Conservation (phyloP, 2,113 vertebrate genomes). For the Chaetops frenatus region DNA sequence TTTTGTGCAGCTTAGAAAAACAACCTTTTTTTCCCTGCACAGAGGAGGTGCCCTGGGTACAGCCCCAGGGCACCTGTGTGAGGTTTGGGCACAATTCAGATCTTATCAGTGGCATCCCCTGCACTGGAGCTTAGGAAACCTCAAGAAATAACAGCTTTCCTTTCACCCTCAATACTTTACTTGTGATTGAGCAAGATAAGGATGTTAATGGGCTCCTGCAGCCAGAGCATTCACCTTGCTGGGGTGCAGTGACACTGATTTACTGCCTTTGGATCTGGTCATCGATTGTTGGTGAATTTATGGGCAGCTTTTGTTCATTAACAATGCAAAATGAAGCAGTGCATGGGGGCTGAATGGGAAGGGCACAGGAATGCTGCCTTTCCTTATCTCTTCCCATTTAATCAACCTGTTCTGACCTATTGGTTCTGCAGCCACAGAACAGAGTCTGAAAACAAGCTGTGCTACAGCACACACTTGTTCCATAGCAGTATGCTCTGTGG, state of each 20-base stretch:
- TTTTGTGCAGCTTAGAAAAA: not conserved
- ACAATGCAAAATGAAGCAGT: not conserved
- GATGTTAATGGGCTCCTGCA: conserved; percentile 43
- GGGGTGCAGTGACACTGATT: not conserved
- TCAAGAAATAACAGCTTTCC: not conserved
- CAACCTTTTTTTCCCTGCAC: not conserved
- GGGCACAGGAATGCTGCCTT: not conserved
- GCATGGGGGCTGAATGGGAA: not conserved
- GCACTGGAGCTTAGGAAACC: not conserved
- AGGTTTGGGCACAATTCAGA: not conserved
- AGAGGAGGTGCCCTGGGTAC: not conserved
- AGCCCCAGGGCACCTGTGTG: not conserved
- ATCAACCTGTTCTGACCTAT: not conserved
- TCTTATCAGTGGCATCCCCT: not conserved
- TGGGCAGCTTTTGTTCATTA: conserved; percentile 18
- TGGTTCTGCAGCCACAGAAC: not conserved
- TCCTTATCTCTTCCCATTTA: not conserved
- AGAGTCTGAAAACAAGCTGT: not conserved
- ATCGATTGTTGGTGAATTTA: not conserved
- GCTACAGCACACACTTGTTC: not conserved
- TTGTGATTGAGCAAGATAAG: not conserved
- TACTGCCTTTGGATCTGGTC: not conserved
- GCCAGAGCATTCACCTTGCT: not conserved
- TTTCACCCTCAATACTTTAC: not conserved
- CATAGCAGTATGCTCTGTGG: not conserved